phyloP scores from a whole-genome alignment of 1,140 invertebrate species.

The Meloidogyne hapla region DNA sequence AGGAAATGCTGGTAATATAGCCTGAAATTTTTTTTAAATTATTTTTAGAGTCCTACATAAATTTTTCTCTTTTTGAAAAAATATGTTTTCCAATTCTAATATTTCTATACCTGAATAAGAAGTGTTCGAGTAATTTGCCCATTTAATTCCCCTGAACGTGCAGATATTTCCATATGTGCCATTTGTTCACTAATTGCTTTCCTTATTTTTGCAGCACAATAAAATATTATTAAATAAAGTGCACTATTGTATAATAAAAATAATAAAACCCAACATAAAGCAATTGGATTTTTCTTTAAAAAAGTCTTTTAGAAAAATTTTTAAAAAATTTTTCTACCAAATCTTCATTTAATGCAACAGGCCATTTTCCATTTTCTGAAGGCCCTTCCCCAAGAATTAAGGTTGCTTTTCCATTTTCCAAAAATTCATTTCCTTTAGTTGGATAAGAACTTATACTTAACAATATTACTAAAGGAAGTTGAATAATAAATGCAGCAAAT shows the following conservation, averaged over 20 bases:
- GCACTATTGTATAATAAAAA: not conserved
- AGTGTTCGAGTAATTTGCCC: slow-evolving; percentile 17
- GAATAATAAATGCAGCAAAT: not conserved
- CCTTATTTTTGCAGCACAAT: slow-evolving; percentile 18
- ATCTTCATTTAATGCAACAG: not conserved
- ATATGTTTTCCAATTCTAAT: no score
- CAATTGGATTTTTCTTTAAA: not conserved
- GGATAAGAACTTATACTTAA: slow-evolving; percentile 13
- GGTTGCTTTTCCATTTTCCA: not conserved
- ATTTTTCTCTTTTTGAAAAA: no score
- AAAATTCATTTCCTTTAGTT: not conserved
- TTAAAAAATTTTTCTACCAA: not conserved
- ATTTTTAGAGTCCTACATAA: no score
- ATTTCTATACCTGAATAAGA: not conserved
- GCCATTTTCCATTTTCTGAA: not conserved
- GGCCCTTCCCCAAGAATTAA: not conserved
- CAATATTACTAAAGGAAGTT: not conserved
- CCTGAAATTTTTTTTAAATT: not conserved
- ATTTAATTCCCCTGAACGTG: slow-evolving; percentile 11
- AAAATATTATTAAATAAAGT: slow-evolving; percentile 11
- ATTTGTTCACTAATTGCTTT: slow-evolving; percentile 12
- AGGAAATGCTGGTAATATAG: slow-evolving; percentile 5
- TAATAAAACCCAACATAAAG: not conserved
- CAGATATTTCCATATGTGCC: not conserved
- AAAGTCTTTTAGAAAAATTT: not conserved